Evolutionary conservation across 2,113 vertebrate species (phyloP).

Genomic region (Chionis minor): DNA sequence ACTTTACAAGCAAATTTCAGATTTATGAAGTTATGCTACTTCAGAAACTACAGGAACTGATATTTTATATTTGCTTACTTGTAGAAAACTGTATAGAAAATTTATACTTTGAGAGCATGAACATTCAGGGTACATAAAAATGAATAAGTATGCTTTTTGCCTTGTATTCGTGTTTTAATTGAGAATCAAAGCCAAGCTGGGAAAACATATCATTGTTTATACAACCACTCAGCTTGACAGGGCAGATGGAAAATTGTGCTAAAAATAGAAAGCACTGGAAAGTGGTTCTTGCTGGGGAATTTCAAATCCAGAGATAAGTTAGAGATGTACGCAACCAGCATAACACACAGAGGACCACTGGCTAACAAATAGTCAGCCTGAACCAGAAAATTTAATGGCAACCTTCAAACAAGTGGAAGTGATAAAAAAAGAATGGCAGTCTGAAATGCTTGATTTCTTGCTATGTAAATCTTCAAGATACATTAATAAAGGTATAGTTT

Average conservation of each 20-base stretch:
- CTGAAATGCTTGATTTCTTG: neutral
- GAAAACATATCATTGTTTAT: slow-evolving; percentile 39
- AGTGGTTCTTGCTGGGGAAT: neutral
- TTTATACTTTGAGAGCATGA: neutral
- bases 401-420: neutral
- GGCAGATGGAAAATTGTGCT: slow-evolving; percentile 36
- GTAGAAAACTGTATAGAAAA: neutral
- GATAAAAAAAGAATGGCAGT: neutral
- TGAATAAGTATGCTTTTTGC: slow-evolving; percentile 18
- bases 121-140: slow-evolving; percentile 34
- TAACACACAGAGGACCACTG: neutral
- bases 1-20: neutral
- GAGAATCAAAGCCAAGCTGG: slow-evolving; percentile 18
- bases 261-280: neutral
- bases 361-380: neutral
- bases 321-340: neutral
- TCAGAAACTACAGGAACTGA: neutral
- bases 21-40: slow-evolving; percentile 1
- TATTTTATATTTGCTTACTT: slow-evolving; percentile 15
- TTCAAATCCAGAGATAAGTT: neutral
- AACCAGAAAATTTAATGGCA: neutral
- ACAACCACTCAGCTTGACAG: slow-evolving; percentile 18
- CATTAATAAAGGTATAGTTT: neutral
- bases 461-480: neutral
- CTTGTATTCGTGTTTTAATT: slow-evolving; percentile 29